phyloP scores from a whole-genome alignment of 2,113 vertebrate genomes.

The Epinephelus moara region DNA sequence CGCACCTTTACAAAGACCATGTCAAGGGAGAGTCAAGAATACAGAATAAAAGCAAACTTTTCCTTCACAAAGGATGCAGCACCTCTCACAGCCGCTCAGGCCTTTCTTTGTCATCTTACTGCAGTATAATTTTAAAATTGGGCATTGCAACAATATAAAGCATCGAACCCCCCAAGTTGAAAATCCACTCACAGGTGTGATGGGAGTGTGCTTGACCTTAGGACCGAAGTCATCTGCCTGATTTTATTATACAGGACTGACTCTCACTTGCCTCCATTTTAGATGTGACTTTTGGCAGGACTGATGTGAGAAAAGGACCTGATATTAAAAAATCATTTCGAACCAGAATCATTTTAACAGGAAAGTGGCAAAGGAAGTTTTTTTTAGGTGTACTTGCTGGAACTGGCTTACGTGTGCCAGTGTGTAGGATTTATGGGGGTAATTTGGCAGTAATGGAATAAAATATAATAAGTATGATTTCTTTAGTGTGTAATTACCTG shows the following conservation, averaged over 20 bases:
- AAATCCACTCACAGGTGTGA: conserved; percentile 24
- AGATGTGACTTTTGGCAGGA: conserved; percentile 6
- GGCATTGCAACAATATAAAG: conserved; percentile 16
- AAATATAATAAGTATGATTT: no score
- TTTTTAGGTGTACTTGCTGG: conserved; percentile 7
- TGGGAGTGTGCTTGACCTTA: neutral
- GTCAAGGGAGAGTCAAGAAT: neutral
- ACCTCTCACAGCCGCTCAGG: conserved; percentile 18
- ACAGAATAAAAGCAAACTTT: conserved; percentile 16
- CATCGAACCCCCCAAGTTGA: neutral
- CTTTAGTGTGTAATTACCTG: no score
- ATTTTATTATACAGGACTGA: conserved; percentile 29
- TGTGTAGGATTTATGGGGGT: no score
- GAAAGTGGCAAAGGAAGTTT: conserved; percentile 24
- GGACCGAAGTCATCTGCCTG: conserved; percentile 22
- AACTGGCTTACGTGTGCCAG: neutral
- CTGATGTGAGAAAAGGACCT: conserved; percentile 2
- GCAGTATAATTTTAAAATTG: conserved; percentile 28
- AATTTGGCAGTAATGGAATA: no score
- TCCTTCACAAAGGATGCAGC: neutral
- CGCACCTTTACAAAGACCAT: conserved; percentile 13
- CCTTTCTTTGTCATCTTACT: conserved; percentile 27
- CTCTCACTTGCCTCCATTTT: conserved; percentile 31
- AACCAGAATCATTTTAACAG: conserved; percentile 33
- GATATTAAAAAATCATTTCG: conserved; percentile 54